Conservation (phyloP, 2,888 invertebrate genomes). For the Heteropelma amictum region DNA sequence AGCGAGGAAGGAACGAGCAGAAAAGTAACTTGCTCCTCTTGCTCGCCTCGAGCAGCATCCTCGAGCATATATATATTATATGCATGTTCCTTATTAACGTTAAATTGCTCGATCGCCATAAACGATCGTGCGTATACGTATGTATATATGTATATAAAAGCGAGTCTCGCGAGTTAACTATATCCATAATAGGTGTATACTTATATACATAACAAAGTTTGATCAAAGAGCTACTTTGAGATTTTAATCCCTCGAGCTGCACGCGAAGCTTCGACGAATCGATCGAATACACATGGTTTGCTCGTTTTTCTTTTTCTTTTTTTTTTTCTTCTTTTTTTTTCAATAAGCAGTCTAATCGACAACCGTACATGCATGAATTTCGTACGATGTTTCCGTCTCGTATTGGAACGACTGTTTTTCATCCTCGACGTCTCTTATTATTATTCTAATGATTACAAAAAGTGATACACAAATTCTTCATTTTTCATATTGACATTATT, state of each 20-base stretch:
- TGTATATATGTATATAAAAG: constrained; percentile 25
- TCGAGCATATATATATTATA: constrained; percentile 40
- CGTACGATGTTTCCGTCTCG: not conserved
- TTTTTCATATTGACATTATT: no score
- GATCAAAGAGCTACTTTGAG: constrained; percentile 33
- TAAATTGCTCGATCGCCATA: constrained; percentile 52
- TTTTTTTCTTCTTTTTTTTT: not conserved
- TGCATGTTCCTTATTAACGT: constrained; percentile 52
- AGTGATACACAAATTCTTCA: no score
- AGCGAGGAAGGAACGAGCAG: not conserved
- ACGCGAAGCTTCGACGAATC: constrained; percentile 45
- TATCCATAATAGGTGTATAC: not conserved
- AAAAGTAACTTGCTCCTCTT: constrained; percentile 37
- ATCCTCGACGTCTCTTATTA: no score
- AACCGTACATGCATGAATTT: not conserved
- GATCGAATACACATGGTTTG: constrained; percentile 36
- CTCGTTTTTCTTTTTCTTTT: not conserved
- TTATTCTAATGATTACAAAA: no score
- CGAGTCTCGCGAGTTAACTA: constrained; percentile 42
- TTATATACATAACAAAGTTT: not conserved
- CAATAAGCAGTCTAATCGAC: not conserved
- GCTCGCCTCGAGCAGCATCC: constrained; percentile 47
- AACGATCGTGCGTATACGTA: constrained; percentile 49
- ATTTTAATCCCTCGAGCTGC: constrained; percentile 49
- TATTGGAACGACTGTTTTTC: no score